Evolutionary conservation across 2,797 vertebrate species (phyloP), one percentile per base, ranked within the genome.

Genomic region (Neosilurus mollespiculum): DNA sequence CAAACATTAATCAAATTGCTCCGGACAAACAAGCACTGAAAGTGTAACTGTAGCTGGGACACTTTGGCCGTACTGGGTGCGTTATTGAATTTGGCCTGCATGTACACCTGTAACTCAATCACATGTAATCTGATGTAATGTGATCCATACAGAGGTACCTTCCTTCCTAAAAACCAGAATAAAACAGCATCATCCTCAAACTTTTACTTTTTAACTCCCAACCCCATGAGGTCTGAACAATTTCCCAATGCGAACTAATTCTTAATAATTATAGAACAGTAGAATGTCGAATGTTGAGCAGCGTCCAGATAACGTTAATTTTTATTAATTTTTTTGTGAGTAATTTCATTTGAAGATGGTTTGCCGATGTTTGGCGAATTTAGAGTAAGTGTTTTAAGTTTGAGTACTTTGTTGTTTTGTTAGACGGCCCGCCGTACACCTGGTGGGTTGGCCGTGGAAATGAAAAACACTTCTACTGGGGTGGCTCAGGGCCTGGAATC

Each of bases 381-480:
- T 2, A 16, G 15, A 30, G 14, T 1, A 70, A 11, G 22, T 18
- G 26, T 73, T 56, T 22, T 11, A 59, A 4, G 6, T 34, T 2
- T 14, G 4, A 22, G 26, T 7, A 7, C 56, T 37, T 65, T 65
- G 4, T 51, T 2, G 14, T 53, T 65, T 24, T 56, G 22, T 34
- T 86, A 99, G 98, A 96, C 62, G 96, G 96, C 0, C 93, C 90
- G 30, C 97, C 98, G 0, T 97, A 95, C 4, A 96, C 95, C 3
- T 99, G 97, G 97, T 99, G 98, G 98, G 94, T 98, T 16, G 98
- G 98, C 85, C 94, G 93, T 91, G 95, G 95, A 90, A 98, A 97
- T 11, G 97, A 99, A 91, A 97, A 94, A 84, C 97, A 99, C 85
- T 95, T 93, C 87, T 99, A 99, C 72, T 99, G 98, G 98, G 98